phyloP scores from a whole-genome alignment of 2,113 vertebrate genomes.

The Corynorhinus townsendii region DNA sequence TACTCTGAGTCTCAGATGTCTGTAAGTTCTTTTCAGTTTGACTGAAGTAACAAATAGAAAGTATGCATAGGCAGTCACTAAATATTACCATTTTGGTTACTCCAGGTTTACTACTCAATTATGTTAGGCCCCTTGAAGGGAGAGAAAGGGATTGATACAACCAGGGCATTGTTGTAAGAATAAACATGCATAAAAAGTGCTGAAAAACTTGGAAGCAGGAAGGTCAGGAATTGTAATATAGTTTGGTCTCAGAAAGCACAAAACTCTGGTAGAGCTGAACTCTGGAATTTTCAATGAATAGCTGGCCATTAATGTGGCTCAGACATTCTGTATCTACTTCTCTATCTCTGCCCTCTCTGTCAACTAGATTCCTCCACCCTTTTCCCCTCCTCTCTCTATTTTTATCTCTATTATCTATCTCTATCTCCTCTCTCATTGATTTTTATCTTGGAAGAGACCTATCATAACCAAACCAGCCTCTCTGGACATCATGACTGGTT shows the following conservation, averaged over 20 bases:
- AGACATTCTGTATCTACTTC: background rate
- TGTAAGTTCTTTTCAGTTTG: background rate
- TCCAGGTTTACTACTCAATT: background rate
- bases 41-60: background rate
- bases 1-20: background rate
- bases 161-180: background rate
- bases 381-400: no score
- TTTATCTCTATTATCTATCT: background rate
- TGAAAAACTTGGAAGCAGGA: background rate
- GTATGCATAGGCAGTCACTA: background rate
- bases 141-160: background rate
- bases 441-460: background rate
- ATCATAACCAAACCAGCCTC: background rate
- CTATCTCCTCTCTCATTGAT: background rate
- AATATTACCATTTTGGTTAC: background rate
- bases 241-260: background rate
- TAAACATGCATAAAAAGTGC: background rate
- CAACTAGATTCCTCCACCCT: background rate
- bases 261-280: background rate
- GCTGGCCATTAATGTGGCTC: background rate
- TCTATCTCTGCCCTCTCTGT: background rate
- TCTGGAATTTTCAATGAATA: background rate
- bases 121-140: background rate
- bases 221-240: background rate
- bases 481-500: background rate